These are phyloP conservation scores for Lathronympha strigana DNA, from an alignment of 2,888 invertebrate genomes.

Conservation along the genomic window DNA sequence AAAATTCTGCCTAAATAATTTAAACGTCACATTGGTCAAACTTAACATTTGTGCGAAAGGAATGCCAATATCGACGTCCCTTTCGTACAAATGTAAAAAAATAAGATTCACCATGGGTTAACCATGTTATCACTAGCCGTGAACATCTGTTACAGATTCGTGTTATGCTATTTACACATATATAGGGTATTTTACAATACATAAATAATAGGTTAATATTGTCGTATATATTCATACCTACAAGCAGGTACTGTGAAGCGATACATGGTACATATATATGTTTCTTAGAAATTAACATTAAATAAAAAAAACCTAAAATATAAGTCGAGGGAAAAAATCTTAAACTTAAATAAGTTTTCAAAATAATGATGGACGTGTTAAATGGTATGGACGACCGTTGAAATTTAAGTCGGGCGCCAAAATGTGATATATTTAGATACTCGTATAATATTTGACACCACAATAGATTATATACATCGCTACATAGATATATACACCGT, in stretches of 20 bases:
- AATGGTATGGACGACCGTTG: constrained; percentile 27
- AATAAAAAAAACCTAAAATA: constrained; percentile 4
- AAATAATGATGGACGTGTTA: constrained; percentile 40
- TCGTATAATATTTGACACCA: constrained; percentile 12
- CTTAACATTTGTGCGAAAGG: constrained; percentile 12
- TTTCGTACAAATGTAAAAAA: background rate
- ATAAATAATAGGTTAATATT: constrained; percentile 59
- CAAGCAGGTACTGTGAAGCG: constrained; percentile 74
- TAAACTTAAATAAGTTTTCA: constrained; percentile 44
- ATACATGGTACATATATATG: constrained; percentile 49
- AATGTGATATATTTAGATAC: background rate
- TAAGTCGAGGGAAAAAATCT: constrained; percentile 1
- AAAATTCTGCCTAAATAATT: constrained; percentile 9
- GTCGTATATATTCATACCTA: constrained; percentile 67
- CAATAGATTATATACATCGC: constrained; percentile 9
- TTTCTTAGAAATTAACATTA: constrained; percentile 9
- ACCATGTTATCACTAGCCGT: constrained; percentile 51
- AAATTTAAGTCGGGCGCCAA: background rate
- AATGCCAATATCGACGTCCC: background rate
- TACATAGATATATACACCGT: no score
- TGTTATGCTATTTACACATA: constrained; percentile 52
- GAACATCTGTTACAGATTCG: constrained; percentile 28
- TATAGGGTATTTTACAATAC: constrained; percentile 50
- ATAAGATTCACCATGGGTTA: constrained; percentile 44
- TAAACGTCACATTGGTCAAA: constrained; percentile 13